Percentiles rank a stretch among this genome's conserved stretches.
Evolutionary conservation across 2,113 vertebrate species (phyloP).

Genomic region (Phalacrocorax carbo): DNA sequence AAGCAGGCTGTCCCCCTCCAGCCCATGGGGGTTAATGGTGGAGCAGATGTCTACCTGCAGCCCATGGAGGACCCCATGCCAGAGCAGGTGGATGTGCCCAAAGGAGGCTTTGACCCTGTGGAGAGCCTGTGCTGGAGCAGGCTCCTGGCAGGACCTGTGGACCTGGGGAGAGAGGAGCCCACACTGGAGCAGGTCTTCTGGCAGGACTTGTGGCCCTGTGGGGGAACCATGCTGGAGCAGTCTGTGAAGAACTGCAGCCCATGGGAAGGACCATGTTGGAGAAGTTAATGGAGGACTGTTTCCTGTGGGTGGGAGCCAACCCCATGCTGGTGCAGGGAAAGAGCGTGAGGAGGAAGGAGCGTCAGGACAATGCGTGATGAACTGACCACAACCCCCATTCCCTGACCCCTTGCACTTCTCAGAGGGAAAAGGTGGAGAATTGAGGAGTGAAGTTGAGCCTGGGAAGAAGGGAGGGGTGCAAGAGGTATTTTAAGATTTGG

Average conservation of each 20-base stretch:
- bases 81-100: not conserved
- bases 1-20: not conserved
- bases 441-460: not conserved
- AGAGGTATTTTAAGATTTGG: not conserved
- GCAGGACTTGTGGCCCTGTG: not conserved
- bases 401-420: fast-evolving
- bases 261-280: not conserved
- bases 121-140: not conserved
- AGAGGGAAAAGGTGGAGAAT: not conserved
- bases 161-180: not conserved
- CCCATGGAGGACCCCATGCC: not conserved
- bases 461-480: not conserved
- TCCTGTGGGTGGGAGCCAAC: not conserved
- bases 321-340: not conserved
- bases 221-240: not conserved
- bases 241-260: not conserved
- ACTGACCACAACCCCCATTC: not conserved
- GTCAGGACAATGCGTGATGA: not conserved
- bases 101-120: not conserved
- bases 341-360: not conserved
- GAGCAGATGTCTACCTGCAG: not conserved
- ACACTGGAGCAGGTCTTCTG: not conserved
- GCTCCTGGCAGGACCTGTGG: not conserved
- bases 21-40: not conserved
- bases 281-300: not conserved